Evolutionary conservation across 2,888 invertebrate genomes (phyloP).

Genomic region (Cheilosia scutellata): DNA sequence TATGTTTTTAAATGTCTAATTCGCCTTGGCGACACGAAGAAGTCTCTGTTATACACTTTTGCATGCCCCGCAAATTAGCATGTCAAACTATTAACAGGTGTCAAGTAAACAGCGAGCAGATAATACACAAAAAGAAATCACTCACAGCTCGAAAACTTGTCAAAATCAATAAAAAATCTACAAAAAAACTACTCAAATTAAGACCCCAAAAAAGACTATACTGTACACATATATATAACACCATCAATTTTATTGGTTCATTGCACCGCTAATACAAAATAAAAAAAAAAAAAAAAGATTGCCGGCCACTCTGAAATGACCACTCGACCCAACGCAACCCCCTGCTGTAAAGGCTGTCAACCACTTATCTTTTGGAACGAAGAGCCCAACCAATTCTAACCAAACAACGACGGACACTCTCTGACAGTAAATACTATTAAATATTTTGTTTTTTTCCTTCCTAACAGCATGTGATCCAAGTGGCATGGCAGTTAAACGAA

Average conservation of each 20-base stretch:
- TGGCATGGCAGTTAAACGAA: slow-evolving; percentile 73
- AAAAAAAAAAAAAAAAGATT: slow-evolving; percentile 25
- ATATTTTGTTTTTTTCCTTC: slow-evolving; percentile 3
- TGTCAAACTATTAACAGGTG: neutral
- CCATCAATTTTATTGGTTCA: slow-evolving; percentile 49
- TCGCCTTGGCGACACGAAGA: too few relatives aligned
- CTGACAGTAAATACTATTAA: slow-evolving; percentile 37
- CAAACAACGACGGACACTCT: slow-evolving; percentile 41
- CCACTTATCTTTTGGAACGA: slow-evolving; percentile 59
- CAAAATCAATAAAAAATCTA: slow-evolving; percentile 25
- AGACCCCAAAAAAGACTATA: too few relatives aligned
- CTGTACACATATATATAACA: slow-evolving; percentile 52
- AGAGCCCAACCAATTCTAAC: slow-evolving; percentile 57
- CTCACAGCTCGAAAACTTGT: slow-evolving; percentile 22
- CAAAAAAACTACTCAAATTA: too few relatives aligned
- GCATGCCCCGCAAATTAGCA: neutral
- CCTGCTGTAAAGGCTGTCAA: slow-evolving; percentile 59
- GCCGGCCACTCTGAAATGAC: slow-evolving; percentile 38
- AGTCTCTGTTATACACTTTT: too few relatives aligned
- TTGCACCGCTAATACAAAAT: slow-evolving; percentile 7
- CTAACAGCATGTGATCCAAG: slow-evolving; percentile 43
- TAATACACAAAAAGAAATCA: slow-evolving; percentile 13
- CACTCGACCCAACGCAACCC: slow-evolving; percentile 57
- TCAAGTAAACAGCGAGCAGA: neutral
- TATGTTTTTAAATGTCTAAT: too few relatives aligned